Conservation (phyloP, 2,888 invertebrate species). For the Tricholauxania praeusta region DNA sequence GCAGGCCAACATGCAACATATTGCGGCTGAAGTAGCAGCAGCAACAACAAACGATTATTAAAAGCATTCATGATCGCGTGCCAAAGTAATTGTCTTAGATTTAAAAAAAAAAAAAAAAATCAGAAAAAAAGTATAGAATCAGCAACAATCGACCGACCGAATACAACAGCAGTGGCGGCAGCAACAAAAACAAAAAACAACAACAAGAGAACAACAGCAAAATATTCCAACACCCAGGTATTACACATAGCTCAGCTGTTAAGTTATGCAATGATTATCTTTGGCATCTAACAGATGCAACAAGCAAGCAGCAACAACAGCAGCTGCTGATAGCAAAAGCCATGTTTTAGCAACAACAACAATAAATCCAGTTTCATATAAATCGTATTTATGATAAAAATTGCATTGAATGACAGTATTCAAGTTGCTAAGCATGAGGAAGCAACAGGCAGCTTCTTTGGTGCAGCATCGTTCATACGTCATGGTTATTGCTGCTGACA, state of each 20-base stretch:
- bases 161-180: neutral
- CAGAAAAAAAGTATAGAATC: neutral
- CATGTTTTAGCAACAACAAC: neutral
- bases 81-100: constrained; percentile 24
- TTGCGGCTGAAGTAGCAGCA: constrained; percentile 2
- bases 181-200: constrained; percentile 11
- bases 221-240: constrained; percentile 4
- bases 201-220: neutral
- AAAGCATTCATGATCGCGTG: constrained; percentile 32
- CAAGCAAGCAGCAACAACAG: constrained; percentile 12
- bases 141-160: neutral
- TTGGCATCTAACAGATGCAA: constrained; percentile 6
- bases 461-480: no score
- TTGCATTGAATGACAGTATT: constrained; percentile 21
- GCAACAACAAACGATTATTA: constrained; percentile 3
- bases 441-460: no score
- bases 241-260: neutral
- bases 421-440: neutral
- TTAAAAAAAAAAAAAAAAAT: neutral
- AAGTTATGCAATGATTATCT: constrained; percentile 25
- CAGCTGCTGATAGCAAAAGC: constrained; percentile 14
- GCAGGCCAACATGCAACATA: constrained; percentile 12
- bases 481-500: neutral
- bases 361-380: neutral
- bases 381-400: neutral